A percentile compares a stretch with the other conserved stretches of the same genome.
These are phyloP conservation scores for Ectobius pallidus DNA, from an alignment of 2,888 invertebrate genomes.

Conservation along the genomic window DNA sequence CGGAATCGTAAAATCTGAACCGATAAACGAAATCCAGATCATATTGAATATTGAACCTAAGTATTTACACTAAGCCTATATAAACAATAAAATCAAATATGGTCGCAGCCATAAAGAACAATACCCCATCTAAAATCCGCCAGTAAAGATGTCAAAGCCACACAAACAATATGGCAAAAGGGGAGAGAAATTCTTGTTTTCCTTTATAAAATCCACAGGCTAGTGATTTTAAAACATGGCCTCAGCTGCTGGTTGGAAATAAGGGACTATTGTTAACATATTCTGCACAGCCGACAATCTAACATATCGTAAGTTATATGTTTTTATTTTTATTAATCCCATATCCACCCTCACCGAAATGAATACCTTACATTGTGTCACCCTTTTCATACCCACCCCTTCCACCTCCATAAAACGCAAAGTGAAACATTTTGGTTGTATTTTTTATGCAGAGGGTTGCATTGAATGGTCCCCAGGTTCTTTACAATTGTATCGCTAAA, in stretches of 20 bases:
- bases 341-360: conserved; percentile 1
- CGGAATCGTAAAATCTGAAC: too few relatives aligned
- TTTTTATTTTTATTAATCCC: conserved; percentile 40
- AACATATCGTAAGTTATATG: conserved; percentile 37
- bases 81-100: too few relatives aligned
- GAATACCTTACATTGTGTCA: conserved; percentile 13
- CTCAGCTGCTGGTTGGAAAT: conserved; percentile 15
- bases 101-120: too few relatives aligned
- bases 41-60: too few relatives aligned
- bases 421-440: conserved; percentile 21
- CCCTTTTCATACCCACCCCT: neutral
- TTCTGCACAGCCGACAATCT: neutral
- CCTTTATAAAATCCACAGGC: conserved; percentile 12
- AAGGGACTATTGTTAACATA: conserved; percentile 6
- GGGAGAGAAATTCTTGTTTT: neutral
- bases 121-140: too few relatives aligned
- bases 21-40: too few relatives aligned
- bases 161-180: neutral
- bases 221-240: conserved; percentile 10
- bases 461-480: neutral
- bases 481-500: conserved; percentile 6
- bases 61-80: too few relatives aligned
- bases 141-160: too few relatives aligned
- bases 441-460: neutral
- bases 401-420: neutral